These are phyloP conservation scores for Argentina silus DNA, from an alignment of 2,797 vertebrate genomes.

Conservation along the genomic window DNA sequence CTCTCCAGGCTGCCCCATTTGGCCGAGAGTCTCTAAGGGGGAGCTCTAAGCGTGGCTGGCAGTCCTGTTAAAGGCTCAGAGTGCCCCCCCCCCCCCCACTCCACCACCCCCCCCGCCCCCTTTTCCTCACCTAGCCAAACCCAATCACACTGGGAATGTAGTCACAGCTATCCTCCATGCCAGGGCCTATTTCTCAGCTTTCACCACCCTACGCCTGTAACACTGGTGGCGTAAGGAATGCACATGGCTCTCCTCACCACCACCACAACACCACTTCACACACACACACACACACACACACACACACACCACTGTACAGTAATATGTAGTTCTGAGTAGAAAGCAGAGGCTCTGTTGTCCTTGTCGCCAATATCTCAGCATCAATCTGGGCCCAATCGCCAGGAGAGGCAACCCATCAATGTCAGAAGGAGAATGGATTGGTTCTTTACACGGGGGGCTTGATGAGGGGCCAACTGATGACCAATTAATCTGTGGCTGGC, in stretches of 20 bases:
- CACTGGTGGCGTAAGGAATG: conserved; percentile 48
- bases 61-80: conserved; percentile 30
- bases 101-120: conserved; percentile 2
- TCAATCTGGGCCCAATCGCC: conserved; percentile 29
- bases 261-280: not conserved
- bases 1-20: conserved; percentile 12
- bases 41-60: conserved; percentile 21
- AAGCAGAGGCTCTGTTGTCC: conserved; percentile 21
- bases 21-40: conserved; percentile 42
- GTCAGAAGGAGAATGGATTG: conserved; percentile 32
- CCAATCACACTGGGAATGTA: conserved; percentile 53
- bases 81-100: conserved; percentile 24
- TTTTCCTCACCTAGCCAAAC: not conserved
- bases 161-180: conserved; percentile 43
- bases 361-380: conserved; percentile 24
- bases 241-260: not conserved
- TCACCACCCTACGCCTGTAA: conserved; percentile 48
- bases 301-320: not conserved
- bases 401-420: conserved; percentile 23
- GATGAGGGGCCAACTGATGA: conserved; percentile 18
- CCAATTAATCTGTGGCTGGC: conserved; percentile 24
- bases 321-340: not conserved
- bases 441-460: not conserved
- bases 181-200: conserved; percentile 39
- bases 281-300: no score